Evolutionary conservation across 2,797 vertebrate species (phyloP), one percentile per base, ranked within the genome.

Genomic region (Oreortyx pictus): DNA sequence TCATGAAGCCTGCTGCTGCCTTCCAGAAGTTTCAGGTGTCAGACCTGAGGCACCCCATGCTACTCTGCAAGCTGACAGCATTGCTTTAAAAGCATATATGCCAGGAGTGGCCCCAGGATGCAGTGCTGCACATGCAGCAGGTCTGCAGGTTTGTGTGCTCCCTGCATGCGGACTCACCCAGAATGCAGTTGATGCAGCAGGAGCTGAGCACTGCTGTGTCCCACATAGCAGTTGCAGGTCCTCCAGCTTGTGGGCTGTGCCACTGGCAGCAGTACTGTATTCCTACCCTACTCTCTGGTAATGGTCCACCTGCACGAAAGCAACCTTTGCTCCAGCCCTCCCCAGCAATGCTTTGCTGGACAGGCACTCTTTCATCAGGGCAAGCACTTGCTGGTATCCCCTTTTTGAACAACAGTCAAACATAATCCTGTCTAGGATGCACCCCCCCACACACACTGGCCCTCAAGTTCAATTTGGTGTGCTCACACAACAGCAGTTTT

Each of bases 11-110:
- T 76, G 61, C 86, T 22, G 8, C 96, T 91, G 35, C 93, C 91
- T 29, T 94, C 81, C 31, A 97, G 81, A 25, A 97, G 79, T 27
- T 88, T 96, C 2, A 96, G 7, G 93, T 92, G 68, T 96, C 94
- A 0, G 96, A 97, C 8, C 13, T 5, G 1, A 97, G 90, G 24
- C 60, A 15, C 4, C 46, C 65, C 0, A 7, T 22, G 50, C 72
- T 7, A n/a, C 65, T 73, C 35, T 37, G 46, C 0, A 52, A 70
- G 64, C 46, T 20, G 7, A 25, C 33, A 43, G 39, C 91, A 83
- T 87, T 1, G 9, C 47, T 70, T 16, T 7, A 7, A 12, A 6
- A 23, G 12, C 1, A 5, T 0, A 0, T 6, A 19, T 14, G 23
- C 17, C 33, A 4, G 23, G 29, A 25, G 29, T 29, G 15, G 43